Conservation (phyloP, 2,113 vertebrate genomes). For the Benitochromis conjunctus region DNA sequence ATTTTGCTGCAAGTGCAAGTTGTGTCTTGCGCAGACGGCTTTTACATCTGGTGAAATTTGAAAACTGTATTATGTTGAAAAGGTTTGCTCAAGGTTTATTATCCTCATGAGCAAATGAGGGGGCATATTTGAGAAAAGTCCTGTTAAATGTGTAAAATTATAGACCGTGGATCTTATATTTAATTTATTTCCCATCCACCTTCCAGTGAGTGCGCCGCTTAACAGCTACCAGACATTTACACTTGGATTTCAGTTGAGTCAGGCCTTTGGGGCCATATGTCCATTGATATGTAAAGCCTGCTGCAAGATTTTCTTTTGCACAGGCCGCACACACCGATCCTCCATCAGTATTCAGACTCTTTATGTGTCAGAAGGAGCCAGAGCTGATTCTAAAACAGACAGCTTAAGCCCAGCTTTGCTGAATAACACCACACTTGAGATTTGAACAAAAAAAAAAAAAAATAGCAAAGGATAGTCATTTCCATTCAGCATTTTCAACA, state of each 20-base stretch:
- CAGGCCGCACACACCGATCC: slow-evolving; percentile 13
- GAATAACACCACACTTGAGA: background rate
- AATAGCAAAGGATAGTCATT: background rate
- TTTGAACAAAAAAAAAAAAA: background rate
- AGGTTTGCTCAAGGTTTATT: background rate
- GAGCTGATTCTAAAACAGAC: background rate
- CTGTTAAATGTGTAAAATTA: background rate
- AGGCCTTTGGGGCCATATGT: slow-evolving; percentile 19
- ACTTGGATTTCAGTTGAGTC: slow-evolving; percentile 33
- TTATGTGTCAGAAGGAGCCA: background rate
- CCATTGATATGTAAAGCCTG: slow-evolving; percentile 71
- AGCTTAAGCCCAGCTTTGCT: background rate
- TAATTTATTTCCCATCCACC: slow-evolving; percentile 2
- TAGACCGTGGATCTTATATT: background rate
- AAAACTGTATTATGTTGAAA: background rate
- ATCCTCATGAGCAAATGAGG: background rate
- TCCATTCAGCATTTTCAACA: background rate
- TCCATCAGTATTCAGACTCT: slow-evolving; percentile 34
- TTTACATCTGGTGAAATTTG: background rate
- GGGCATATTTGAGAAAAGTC: background rate
- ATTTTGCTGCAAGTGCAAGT: background rate
- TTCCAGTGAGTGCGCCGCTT: slow-evolving; percentile 1
- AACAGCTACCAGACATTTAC: slow-evolving; percentile 36
- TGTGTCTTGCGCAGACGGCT: background rate
- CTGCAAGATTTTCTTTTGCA: slow-evolving; percentile 23